Evolutionary conservation across 92 coral and sea anemone species (phyloP), one percentile per base, ranked within the genome.

Genomic region (Paramuricea clavata): DNA sequence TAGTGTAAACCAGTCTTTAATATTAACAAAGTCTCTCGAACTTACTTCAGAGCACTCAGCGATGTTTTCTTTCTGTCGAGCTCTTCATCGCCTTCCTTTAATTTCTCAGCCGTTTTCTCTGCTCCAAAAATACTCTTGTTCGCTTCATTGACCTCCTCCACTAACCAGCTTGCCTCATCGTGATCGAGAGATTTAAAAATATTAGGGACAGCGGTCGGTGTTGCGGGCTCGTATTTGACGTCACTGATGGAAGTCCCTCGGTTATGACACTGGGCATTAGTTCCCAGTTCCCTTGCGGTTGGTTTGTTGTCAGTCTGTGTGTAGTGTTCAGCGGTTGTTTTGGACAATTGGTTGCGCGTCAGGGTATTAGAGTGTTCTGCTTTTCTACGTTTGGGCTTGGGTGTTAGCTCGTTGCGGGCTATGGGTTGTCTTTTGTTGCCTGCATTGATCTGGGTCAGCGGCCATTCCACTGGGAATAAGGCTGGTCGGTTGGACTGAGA

Each of bases 401-500:
- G 72, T 19, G 72, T 31, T 6, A 2, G 16, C 31, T 28, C 52
- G 49, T 30, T 21, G 27, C 68, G 67, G 30, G 47, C 68, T 52
- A 35, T 32, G 33, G 67, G 49, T 30, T 49, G 39, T 30, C 69
- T 41, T 12, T 13, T 52, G 67, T 76, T 76, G 68, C 64, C 60
- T 76, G 56, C 72, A 22, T 17, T 59, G 12, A 1, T 61, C 28
- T 64, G 26, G 49, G 71, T 47, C 69, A 79, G 72, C 57, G 84
- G 84, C 84, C 84, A 61, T 60, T 79, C 84, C 33, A 79, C 84
- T 27, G 84, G 84, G 35, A 79, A 61, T 3, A 60, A 35, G 22
- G 31, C 49, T 11, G 73, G 67, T 13, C 73, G 70, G 9, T 19
- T 57, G 30, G 57, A 59, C 16, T 54, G 62, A 23, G 56, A 33